phyloP scores from a whole-genome alignment of 2,113 vertebrate genomes.

The Gulo gulo region DNA sequence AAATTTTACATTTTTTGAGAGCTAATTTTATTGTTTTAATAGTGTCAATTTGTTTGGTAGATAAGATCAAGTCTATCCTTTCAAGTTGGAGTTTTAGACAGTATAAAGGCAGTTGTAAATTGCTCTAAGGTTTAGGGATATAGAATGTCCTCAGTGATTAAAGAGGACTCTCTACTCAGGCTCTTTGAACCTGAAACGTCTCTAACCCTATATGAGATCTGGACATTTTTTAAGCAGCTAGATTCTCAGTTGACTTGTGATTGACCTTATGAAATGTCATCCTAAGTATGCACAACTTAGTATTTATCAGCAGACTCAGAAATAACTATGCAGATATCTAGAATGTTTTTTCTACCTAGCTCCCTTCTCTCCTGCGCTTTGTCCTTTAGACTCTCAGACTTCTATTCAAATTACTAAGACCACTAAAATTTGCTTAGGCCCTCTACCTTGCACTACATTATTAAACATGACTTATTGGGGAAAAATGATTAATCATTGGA shows the following conservation, averaged over 20 bases:
- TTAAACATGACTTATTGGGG: not conserved
- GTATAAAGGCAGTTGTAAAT: not conserved
- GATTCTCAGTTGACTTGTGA: not conserved
- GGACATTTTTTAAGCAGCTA: not conserved
- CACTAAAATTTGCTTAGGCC: not conserved
- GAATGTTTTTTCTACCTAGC: not conserved
- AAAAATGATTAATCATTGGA: not conserved
- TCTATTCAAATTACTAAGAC: not conserved
- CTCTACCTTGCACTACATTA: not conserved
- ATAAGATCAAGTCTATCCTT: not conserved
- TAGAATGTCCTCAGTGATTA: not conserved
- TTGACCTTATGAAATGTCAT: not conserved
- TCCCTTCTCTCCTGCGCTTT: not conserved
- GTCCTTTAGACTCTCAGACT: not conserved
- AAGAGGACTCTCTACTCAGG: not conserved
- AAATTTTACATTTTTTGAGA: not conserved
- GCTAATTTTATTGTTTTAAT: not conserved
- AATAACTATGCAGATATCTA: not conserved
- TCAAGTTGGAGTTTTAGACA: not conserved
- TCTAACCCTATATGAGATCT: not conserved
- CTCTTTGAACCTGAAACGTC: not conserved
- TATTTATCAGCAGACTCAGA: not conserved
- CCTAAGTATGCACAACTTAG: not conserved
- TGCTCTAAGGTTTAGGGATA: not conserved
- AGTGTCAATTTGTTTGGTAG: not conserved